Conservation (phyloP, 1,140 invertebrate species). For the Linepithema humile region DNA sequence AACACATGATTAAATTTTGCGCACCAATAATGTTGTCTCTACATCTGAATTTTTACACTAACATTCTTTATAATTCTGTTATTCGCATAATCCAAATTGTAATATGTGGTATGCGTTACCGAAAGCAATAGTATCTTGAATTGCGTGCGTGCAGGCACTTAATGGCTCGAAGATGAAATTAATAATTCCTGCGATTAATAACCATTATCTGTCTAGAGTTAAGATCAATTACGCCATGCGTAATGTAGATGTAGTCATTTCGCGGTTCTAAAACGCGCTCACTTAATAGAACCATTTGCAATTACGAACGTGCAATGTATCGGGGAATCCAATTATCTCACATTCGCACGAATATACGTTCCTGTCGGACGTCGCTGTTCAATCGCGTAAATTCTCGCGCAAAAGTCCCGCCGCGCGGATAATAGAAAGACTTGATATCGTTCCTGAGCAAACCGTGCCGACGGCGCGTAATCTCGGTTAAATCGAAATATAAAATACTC, state of each 20-base stretch:
- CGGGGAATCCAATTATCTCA: conserved; percentile 52
- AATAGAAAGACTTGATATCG: conserved; percentile 49
- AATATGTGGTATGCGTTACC: background rate
- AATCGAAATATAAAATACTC: conserved; percentile 5
- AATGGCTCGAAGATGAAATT: background rate
- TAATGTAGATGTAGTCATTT: background rate
- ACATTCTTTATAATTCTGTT: background rate
- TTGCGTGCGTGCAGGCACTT: background rate
- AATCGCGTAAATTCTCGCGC: conserved; percentile 45
- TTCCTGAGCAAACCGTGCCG: background rate
- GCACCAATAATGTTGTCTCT: background rate
- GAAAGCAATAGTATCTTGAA: background rate
- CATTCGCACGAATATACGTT: conserved; percentile 51
- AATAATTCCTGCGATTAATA: conserved; percentile 43
- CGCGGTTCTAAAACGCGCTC: background rate
- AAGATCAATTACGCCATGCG: conserved; percentile 10
- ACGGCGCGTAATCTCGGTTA: conserved; percentile 18
- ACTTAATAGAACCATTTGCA: conserved; percentile 48
- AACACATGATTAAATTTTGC: background rate
- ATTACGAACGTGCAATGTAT: background rate
- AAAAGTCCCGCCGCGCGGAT: conserved; percentile 39
- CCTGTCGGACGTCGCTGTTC: conserved; percentile 7
- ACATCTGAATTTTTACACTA: background rate
- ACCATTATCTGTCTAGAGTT: conserved; percentile 8
- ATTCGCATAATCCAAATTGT: background rate